Conservation (phyloP, 1,140 invertebrate species). For the Drosophila orena region DNA sequence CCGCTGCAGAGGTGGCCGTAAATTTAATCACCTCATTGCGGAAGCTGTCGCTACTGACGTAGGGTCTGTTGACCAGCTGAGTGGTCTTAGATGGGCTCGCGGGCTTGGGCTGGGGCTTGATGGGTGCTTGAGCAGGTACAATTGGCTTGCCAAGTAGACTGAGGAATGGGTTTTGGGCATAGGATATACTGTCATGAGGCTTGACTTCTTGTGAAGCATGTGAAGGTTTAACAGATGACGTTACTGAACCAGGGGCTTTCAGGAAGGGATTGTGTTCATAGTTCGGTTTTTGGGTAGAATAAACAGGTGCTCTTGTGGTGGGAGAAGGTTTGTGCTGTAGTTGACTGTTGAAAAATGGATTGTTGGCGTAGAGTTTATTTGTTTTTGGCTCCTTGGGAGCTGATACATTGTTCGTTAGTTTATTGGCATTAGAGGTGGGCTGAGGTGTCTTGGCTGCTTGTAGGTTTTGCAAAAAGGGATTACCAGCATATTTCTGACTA, state of each 20-base stretch:
- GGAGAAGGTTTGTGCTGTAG: background rate
- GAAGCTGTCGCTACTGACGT: slow-evolving; percentile 67
- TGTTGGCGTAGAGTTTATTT: slow-evolving; percentile 34
- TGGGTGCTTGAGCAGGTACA: slow-evolving; percentile 25
- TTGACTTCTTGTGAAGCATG: slow-evolving; percentile 7
- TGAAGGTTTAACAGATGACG: slow-evolving; percentile 3
- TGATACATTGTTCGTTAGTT: slow-evolving; percentile 6
- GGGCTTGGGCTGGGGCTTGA: slow-evolving; percentile 13
- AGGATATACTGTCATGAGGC: slow-evolving; percentile 11
- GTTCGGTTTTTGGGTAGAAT: slow-evolving; percentile 9
- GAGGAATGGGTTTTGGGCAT: slow-evolving; percentile 52
- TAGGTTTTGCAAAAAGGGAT: slow-evolving; percentile 37
- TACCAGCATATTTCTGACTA: slow-evolving; percentile 7
- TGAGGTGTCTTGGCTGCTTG: slow-evolving; percentile 15
- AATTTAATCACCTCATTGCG: slow-evolving; percentile 68
- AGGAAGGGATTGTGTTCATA: slow-evolving; percentile 64
- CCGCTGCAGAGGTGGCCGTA: slow-evolving; percentile 54
- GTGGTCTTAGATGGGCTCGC: slow-evolving; percentile 21
- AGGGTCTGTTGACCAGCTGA: slow-evolving; percentile 31
- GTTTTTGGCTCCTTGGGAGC: slow-evolving; percentile 1
- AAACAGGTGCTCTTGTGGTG: background rate
- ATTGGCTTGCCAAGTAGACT: slow-evolving; percentile 37
- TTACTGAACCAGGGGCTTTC: slow-evolving; percentile 20
- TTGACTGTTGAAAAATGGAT: slow-evolving; percentile 53
- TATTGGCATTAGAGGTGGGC: slow-evolving; percentile 18